Base-by-base conservation (phyloP, 2,888 invertebrate genomes). In the Dasysyrphus albostriatus region DNA sequence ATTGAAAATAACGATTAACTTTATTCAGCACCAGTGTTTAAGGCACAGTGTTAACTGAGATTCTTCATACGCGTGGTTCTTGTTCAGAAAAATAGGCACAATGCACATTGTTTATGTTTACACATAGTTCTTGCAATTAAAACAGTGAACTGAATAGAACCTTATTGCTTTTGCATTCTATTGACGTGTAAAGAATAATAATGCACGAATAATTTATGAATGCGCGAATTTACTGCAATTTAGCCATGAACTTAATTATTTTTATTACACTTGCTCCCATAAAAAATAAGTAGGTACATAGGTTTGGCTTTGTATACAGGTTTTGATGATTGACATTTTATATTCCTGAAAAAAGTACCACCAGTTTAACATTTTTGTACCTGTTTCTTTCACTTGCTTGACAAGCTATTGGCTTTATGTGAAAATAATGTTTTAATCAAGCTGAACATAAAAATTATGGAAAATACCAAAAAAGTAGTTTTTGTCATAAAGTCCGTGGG, bases 151-250 rank as follows among this genome's bases (percentile, higher is more conserved):
- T 19, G 12, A 67, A 49, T 32, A 67, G 65, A 65, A 32, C 19
- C 49, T 67, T 49, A 67, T 49, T 49, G 65, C 8, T 0, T 49
- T 34, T 19, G 49, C 65, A 65, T 34, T 49, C 5, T 8, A 14
- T 2, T 6, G 1, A 34, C 49, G 65, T 49, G 65, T 8, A 67
- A 47, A 29, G 63, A 65, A 65, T 67, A 65, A 65, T 67, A 14
- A 49, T 67, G 47, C 9, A 12, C 5, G 19, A 16, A 34, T 54
- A 54, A 29, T 29, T 16, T 49, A 67, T 49, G 19, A 16, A 39
- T 65, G 32, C 3, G 47, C 19, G 6, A 29, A 12, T 47, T 4
- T 32, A 49, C 14, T 49, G 42, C 12, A 16, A 49, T 7, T 9
- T 49, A 29, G 49, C 34, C 49, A 19, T 67, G 65, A 49, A 34